phyloP scores from a whole-genome alignment of 1,140 invertebrate genomes.

The Holotrichia oblita region DNA sequence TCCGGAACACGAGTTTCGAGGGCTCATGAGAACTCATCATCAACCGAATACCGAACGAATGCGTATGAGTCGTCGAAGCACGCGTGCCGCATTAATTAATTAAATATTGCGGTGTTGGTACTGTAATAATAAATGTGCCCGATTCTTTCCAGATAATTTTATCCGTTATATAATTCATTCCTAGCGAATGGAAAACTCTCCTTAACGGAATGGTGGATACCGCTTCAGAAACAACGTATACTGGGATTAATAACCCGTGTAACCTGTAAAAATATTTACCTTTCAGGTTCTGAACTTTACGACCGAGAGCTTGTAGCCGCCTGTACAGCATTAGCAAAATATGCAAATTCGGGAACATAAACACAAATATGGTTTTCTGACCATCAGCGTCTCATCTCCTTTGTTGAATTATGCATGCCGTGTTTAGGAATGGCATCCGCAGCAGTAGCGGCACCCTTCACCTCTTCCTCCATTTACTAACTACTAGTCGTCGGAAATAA shows the following conservation, averaged over 20 bases:
- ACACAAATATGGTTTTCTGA: constrained; percentile 20
- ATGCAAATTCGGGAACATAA: constrained; percentile 8
- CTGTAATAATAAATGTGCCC: no score
- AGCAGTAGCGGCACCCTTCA: background rate
- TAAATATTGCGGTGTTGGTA: no score
- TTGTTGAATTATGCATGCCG: constrained; percentile 20
- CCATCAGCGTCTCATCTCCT: constrained; percentile 15
- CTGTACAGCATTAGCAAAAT: background rate
- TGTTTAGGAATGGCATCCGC: background rate
- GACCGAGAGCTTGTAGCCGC: background rate
- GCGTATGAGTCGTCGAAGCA: no score
- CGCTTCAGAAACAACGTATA: background rate
- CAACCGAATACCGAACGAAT: no score
- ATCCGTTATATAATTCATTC: no score
- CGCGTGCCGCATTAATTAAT: no score
- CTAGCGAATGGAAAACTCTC: no score
- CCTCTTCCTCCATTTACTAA: background rate
- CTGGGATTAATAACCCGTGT: background rate
- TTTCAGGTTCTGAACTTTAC: constrained; percentile 16
- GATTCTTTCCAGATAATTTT: no score
- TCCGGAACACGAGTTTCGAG: no score
- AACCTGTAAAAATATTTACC: constrained; percentile 17
- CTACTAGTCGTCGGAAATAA: background rate
- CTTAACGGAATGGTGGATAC: no score
- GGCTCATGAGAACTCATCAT: no score